Conservation (phyloP, 2,113 vertebrate genomes). For the Tautogolabrus adspersus region DNA sequence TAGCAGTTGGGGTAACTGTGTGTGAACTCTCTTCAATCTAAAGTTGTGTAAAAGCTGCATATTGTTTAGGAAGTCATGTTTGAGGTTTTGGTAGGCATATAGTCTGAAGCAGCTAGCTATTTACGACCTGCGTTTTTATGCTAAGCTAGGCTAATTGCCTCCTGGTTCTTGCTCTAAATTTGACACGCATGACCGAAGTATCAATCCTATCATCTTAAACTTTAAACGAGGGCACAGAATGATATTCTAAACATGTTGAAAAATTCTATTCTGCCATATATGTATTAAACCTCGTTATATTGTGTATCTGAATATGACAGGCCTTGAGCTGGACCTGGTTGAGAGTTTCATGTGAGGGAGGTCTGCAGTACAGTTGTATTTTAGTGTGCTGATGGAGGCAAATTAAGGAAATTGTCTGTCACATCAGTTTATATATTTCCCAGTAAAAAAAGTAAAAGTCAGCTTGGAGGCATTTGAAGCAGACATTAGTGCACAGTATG, state of each 20-base stretch:
- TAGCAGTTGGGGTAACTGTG: no score
- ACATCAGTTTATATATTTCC: constrained; percentile 48
- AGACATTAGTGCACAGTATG: constrained; percentile 44
- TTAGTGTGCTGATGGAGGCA: constrained; percentile 56
- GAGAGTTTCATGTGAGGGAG: not conserved
- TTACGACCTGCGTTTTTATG: not conserved
- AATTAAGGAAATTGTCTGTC: constrained; percentile 62
- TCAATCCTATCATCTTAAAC: not conserved
- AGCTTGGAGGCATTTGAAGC: constrained; percentile 34
- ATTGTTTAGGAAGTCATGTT: no score
- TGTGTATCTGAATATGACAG: constrained; percentile 2
- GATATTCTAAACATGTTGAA: no score
- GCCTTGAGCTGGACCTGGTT: not conserved
- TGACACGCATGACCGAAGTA: not conserved
- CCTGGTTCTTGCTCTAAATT: not conserved
- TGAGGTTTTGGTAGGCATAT: not conserved
- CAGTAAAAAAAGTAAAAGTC: constrained; percentile 46
- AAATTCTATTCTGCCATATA: no score
- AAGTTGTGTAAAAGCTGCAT: no score
- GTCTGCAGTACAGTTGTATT: constrained; percentile 29
- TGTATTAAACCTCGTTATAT: not conserved
- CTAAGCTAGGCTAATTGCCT: not conserved
- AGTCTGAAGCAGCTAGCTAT: no score
- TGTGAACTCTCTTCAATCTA: no score
- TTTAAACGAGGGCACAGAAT: not conserved